Conservation (phyloP, 2,113 vertebrate genomes). For the Theristicus caerulescens region DNA sequence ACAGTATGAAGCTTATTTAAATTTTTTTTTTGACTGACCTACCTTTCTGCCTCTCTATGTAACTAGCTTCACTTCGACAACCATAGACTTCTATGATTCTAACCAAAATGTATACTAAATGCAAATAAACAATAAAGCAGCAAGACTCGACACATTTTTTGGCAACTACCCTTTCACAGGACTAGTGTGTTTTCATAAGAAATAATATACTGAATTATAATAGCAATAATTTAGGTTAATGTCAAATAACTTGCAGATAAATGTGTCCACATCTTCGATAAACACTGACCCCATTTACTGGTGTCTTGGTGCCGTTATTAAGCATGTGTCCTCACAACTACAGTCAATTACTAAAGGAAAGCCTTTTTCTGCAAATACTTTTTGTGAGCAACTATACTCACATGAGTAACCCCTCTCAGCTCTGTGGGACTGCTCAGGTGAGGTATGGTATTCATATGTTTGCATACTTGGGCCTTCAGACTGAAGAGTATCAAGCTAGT, state of each 20-base stretch:
- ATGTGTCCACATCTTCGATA: constrained; percentile 18
- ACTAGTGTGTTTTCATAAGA: constrained; percentile 69
- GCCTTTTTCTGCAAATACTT: constrained; percentile 12
- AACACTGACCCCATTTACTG: neutral
- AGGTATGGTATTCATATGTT: neutral
- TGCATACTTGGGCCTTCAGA: neutral
- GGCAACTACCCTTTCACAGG: constrained; percentile 62
- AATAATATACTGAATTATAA: constrained; percentile 65
- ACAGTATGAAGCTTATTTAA: constrained; percentile 54
- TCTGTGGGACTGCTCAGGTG: neutral
- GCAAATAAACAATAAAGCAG: constrained; percentile 44
- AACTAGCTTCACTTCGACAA: constrained; percentile 18
- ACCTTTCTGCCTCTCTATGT: constrained; percentile 33
- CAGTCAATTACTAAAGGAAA: neutral
- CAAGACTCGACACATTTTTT: constrained; percentile 18
- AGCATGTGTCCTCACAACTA: constrained; percentile 36
- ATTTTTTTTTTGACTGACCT: constrained; percentile 14
- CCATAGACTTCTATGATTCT: neutral
- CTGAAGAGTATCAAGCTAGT: neutral
- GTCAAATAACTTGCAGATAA: constrained; percentile 64
- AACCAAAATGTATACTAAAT: constrained; percentile 33
- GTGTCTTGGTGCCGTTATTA: constrained; percentile 27
- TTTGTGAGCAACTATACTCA: neutral
- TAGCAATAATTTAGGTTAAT: constrained; percentile 72
- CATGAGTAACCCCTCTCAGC: neutral